These are phyloP conservation scores for Brachyopa scutellaris DNA, from an alignment of 2,888 invertebrate genomes.

Conservation along the genomic window DNA sequence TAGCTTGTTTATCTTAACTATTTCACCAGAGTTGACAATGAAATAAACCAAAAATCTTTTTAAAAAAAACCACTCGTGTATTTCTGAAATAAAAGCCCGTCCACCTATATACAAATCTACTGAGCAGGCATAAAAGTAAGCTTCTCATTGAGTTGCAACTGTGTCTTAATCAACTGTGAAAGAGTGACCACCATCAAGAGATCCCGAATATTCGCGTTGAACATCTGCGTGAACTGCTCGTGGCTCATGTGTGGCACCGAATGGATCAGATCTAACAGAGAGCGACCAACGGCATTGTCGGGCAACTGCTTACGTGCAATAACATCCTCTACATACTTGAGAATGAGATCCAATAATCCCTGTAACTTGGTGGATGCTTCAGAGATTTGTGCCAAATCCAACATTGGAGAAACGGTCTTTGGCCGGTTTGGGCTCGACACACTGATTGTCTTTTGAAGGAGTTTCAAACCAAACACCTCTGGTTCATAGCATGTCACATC, in stretches of 20 bases:
- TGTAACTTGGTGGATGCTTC: constrained; percentile 92
- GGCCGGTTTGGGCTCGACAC: constrained; percentile 83
- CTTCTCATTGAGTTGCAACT: constrained; percentile 98
- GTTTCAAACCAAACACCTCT: constrained; percentile 91
- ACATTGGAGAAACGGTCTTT: constrained; percentile 87
- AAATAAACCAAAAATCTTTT: not conserved
- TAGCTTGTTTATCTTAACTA: not conserved
- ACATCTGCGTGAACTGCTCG: constrained; percentile 96
- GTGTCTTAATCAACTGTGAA: constrained; percentile 97
- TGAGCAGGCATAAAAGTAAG: constrained; percentile 91
- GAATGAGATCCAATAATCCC: constrained; percentile 88
- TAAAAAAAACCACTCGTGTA: constrained; percentile 38
- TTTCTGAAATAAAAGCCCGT: constrained; percentile 30
- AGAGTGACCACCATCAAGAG: constrained; percentile 98
- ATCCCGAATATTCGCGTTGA: constrained; percentile 98
- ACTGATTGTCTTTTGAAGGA: constrained; percentile 92
- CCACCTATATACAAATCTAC: constrained; percentile 54
- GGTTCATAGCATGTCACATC: constrained; percentile 95
- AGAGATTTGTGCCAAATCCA: constrained; percentile 91
- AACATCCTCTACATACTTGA: constrained; percentile 96
- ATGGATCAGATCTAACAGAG: constrained; percentile 94
- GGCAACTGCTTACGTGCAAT: constrained; percentile 89
- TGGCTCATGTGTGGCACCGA: constrained; percentile 95
- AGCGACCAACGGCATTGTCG: constrained; percentile 94
- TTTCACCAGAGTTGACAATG: no score